Conservation (phyloP, 2,888 invertebrate genomes). For the Platypus cylindrus region DNA sequence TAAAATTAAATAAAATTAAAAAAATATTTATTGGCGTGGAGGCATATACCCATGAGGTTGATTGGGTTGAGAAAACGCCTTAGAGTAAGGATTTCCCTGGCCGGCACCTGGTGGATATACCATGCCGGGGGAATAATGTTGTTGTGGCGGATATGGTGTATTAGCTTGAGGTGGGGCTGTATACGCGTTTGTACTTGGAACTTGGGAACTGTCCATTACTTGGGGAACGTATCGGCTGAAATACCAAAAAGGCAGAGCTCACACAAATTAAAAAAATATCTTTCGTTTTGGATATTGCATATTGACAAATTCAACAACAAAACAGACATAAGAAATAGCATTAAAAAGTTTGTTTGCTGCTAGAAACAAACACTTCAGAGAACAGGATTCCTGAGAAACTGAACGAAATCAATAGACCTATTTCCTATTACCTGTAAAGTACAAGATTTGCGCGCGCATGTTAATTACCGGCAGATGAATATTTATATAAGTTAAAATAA, state of each 20-base stretch:
- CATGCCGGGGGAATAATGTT: slow-evolving; percentile 23
- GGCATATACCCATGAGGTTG: slow-evolving; percentile 29
- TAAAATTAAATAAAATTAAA: too few species aligned
- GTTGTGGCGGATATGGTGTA: slow-evolving; percentile 25
- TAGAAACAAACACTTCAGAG: too few species aligned
- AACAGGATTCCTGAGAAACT: too few species aligned
- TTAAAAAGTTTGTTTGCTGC: too few species aligned
- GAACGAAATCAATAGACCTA: too few species aligned
- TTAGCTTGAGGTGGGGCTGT: slow-evolving; percentile 26
- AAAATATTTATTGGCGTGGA: slow-evolving; percentile 24
- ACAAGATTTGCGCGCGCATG: too few species aligned
- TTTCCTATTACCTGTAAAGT: too few species aligned
- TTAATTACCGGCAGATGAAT: too few species aligned
- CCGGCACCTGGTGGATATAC: slow-evolving; percentile 21
- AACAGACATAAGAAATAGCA: too few species aligned
- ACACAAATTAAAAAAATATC: neutral
- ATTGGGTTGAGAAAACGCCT: slow-evolving; percentile 28
- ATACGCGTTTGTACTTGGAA: slow-evolving; percentile 27
- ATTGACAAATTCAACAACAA: too few species aligned
- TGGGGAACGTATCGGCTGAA: slow-evolving; percentile 23
- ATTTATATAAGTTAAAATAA: too few species aligned
- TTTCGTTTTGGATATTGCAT: too few species aligned
- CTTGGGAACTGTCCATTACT: slow-evolving; percentile 28
- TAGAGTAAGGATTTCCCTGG: slow-evolving; percentile 31
- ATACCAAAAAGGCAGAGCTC: neutral